Conservation (phyloP, 2,797 vertebrate species). For the Euphonia xanthogaster region DNA sequence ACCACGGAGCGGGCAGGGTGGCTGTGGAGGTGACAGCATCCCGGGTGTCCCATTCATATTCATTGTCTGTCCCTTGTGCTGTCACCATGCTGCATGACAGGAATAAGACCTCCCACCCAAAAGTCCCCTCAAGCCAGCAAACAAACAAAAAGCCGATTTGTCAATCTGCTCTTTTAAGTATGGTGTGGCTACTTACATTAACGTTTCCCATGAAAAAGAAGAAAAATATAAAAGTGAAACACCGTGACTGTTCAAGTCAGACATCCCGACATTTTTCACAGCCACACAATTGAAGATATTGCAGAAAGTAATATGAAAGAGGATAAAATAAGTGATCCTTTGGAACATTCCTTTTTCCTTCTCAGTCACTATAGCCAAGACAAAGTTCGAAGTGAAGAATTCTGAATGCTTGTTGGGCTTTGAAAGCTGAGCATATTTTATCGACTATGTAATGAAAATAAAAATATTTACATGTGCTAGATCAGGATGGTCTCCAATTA, state of each 20-base stretch:
- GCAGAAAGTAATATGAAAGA: neutral
- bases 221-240: neutral
- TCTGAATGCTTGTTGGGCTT: neutral
- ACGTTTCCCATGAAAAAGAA: neutral
- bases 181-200: neutral
- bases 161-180: neutral
- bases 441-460: neutral
- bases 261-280: neutral
- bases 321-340: neutral
- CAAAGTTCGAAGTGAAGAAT: neutral
- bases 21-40: neutral
- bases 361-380: neutral
- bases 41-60: rapidly evolving
- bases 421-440: neutral
- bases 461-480: neutral
- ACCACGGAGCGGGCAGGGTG: neutral
- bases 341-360: neutral
- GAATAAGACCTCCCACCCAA: neutral
- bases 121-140: neutral
- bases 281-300: neutral
- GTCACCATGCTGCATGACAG: neutral
- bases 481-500: neutral
- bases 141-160: neutral
- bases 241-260: rapidly evolving
- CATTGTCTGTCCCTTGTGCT: neutral